Conservation (phyloP, 2,797 vertebrate genomes). For the Babyrousa celebensis region DNA sequence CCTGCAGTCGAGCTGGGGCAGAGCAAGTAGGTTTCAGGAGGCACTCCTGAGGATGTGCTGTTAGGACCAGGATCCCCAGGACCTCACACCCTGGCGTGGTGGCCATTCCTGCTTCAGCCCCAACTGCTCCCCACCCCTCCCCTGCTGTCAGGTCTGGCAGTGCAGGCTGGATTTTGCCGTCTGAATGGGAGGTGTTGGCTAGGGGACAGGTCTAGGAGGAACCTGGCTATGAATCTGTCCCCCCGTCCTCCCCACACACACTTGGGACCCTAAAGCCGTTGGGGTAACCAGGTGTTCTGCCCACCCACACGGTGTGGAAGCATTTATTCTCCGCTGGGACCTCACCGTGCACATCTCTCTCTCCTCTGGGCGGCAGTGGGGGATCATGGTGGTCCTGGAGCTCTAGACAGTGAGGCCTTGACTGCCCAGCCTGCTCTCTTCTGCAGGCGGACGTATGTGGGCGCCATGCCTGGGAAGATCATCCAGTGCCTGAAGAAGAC, state of each 20-base stretch:
- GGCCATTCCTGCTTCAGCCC: neutral
- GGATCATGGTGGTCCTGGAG: fast-evolving
- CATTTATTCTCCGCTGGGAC: fast-evolving
- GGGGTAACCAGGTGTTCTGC: neutral
- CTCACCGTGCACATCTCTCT: fast-evolving
- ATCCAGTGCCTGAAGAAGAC: constrained; percentile 99
- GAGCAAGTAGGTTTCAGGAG: neutral
- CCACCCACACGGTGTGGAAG: fast-evolving
- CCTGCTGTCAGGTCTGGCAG: neutral
- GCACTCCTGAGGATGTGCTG: fast-evolving
- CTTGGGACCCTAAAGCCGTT: fast-evolving
- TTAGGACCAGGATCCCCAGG: neutral
- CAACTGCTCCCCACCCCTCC: neutral
- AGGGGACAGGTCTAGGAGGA: fast-evolving
- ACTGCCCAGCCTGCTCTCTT: fast-evolving
- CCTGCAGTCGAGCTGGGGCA: neutral
- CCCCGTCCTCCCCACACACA: too few relatives aligned
- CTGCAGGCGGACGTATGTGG: constrained; percentile 97
- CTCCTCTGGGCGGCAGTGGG: fast-evolving
- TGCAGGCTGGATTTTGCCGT: fast-evolving
- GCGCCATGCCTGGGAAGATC: constrained; percentile 99
- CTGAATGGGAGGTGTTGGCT: neutral
- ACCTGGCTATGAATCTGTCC: neutral
- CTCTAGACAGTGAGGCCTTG: neutral
- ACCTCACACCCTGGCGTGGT: fast-evolving